Base-by-base conservation (phyloP, 2,888 invertebrate genomes). In the Merodon equestris region DNA sequence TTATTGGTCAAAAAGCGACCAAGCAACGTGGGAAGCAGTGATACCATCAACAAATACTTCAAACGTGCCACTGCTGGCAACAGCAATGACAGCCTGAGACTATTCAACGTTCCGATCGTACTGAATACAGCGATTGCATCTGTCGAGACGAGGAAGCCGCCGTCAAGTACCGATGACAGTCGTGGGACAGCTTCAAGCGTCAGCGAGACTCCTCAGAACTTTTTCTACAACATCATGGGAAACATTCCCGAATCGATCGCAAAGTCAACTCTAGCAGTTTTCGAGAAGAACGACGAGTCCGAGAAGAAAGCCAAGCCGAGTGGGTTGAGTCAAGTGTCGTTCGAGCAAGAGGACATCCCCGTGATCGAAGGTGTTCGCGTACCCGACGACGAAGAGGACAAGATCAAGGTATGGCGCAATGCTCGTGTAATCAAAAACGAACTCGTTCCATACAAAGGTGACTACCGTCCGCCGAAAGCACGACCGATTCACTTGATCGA, bases 391-490 rank as follows among this genome's bases (percentile, higher is more conserved):
- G 94, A 94, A 66, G 93, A 93, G 54, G 95, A 95, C 84, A 93
- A 93, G 82, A 88, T 86, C 38, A 94, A 94, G 86, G 94, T 93
- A 0, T 96, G 96, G 96, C 91, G 96, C 63, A 96, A 96, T 87
- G 96, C 96, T 0, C 91, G 96, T 81, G 96, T 96, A 12, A 94
- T 96, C 50, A 96, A 96, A 85, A 95, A 95, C 63, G 93, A 95
- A 86, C 88, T 96, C 56, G 90, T 94, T 50, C 94, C 94, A 14
- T 94, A 94, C 83, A 93, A 93, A 53, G 91, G 93, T 84, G 93
- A 92, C 5, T 92, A 93, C 82, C 91, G 91, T 75, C 93, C 93
- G 54, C 92, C 92, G 1, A 91, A 91, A 81, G 92, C 74, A 14
- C 57, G 79, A 36, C 79, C 79, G 17, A 74, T 79, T 4, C 68